Base-by-base conservation (phyloP, 2,888 invertebrate species). In the Brachypalpus laphriformis region DNA sequence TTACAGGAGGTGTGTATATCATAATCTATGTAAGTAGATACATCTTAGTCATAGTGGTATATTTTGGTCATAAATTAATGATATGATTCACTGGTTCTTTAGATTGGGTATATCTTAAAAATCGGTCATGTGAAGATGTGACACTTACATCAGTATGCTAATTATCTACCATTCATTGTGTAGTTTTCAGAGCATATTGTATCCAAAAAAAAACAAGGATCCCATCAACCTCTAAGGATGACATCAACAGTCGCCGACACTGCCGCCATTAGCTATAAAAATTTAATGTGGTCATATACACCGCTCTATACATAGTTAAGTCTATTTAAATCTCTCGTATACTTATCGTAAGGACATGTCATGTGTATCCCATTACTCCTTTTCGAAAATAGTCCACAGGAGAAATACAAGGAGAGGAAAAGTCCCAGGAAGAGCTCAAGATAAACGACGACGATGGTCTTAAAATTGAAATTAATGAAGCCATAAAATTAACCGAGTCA, bases 401-500 rank as follows among this genome's bases (percentile, higher is more conserved):
- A 8, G 5, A 72, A 25, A 31, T 14, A 14, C 47, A 22, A 31
- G 37, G 8, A 22, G 31, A 51, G 59, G 40, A 28, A 66, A 54
- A 61, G 54, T 37, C 63, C 40, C 45, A 47, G 59, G 74, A 42
- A 54, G 68, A 47, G 28, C 66, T 47, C 68, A 74, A 61, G 66
- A 77, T 54, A 25, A 74, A 75, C 63, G 80, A 74, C 68, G 61
- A 51, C 42, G 18, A 31, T n/a, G 42, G 74, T 85, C 80, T 80
- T 85, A 75, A 85, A 85, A 85, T 70, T 70, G 70, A 85, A 85
- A 85, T 80, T 80, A 80, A 85, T 70, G 83, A 85, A 85, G 83
- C 83, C 83, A 85, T 85, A 85, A 85, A 85, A 85, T 80, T 80
- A 75, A 85, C 80, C 63, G 59, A 85, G 71, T 80, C 83, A 80